phyloP scores from a whole-genome alignment of 2,113 vertebrate species.

The Rhinogobius similis region DNA sequence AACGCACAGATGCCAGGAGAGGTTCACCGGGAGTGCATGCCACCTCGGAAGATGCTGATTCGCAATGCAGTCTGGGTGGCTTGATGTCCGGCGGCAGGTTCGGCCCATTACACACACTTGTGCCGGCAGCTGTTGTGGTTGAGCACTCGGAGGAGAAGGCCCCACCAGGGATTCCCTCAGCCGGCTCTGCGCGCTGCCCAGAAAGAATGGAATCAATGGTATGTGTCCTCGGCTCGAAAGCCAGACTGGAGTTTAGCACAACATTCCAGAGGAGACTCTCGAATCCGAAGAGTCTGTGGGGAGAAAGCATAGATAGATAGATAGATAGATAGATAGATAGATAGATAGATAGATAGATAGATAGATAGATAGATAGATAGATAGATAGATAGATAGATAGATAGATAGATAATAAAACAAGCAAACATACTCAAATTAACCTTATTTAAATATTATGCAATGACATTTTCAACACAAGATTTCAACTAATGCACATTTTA shows the following conservation, averaged over 20 bases:
- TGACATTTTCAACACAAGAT: no score
- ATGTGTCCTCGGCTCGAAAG: slow-evolving; percentile 55
- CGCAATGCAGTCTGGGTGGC: slow-evolving; percentile 52
- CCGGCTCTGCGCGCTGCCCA: slow-evolving; percentile 16
- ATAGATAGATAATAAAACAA: no score
- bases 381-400: no score
- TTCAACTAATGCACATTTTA: no score
- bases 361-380: no score
- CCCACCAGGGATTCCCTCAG: slow-evolving; percentile 54
- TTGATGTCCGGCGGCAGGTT: slow-evolving; percentile 69
- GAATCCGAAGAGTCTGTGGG: slow-evolving; percentile 38
- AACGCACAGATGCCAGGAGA: slow-evolving; percentile 15
- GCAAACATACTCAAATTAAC: no score
- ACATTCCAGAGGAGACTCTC: slow-evolving; percentile 57
- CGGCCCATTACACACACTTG: slow-evolving; percentile 66
- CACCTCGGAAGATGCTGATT: slow-evolving; percentile 36
- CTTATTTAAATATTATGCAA: no score
- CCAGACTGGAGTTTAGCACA: slow-evolving; percentile 43
- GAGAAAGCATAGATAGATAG: no score
- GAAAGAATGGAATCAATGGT: slow-evolving; percentile 70
- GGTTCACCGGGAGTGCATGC: slow-evolving; percentile 18
- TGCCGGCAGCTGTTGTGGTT: slow-evolving; percentile 70
- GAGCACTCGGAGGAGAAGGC: slow-evolving; percentile 56
- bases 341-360: no score
- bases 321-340: no score